These are phyloP conservation scores for Gallinago undulata DNA, from an alignment of 2,113 vertebrate genomes.

Conservation along the genomic window DNA sequence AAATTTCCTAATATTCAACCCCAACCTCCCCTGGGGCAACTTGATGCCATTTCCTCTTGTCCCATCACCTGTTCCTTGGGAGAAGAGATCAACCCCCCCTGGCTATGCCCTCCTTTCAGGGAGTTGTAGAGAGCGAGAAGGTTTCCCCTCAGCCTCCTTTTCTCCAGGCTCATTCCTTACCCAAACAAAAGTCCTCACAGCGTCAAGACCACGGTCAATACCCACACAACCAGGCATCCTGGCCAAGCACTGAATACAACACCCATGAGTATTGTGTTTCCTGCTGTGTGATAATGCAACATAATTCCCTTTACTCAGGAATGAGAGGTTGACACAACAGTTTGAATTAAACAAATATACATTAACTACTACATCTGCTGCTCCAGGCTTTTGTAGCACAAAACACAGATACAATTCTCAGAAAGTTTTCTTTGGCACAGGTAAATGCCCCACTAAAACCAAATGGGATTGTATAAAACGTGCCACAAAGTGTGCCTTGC, in stretches of 20 bases:
- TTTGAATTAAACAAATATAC: neutral
- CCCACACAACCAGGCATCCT: neutral
- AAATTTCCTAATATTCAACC: no score
- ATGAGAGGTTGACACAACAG: rapidly evolving
- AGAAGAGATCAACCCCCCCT: no score
- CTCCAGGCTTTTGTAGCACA: neutral
- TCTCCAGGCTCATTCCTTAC: no score
- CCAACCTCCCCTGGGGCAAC: no score
- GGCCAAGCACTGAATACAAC: neutral
- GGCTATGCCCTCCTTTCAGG: no score
- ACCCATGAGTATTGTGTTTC: rapidly evolving
- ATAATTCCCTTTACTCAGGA: rapidly evolving
- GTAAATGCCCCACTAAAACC: neutral
- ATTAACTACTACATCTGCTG: rapidly evolving
- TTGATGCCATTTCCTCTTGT: no score
- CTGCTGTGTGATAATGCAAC: neutral
- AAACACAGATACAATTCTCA: rapidly evolving
- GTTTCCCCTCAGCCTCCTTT: no score
- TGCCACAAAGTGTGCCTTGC: rapidly evolving
- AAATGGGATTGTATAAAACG: rapidly evolving
- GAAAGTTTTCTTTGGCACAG: neutral
- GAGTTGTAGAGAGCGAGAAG: no score
- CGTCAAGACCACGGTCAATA: neutral
- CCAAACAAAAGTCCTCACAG: neutral
- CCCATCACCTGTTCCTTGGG: no score